These are phyloP conservation scores for Holothuria glaberrima DNA, from an alignment of 35 echinoderm and acorn worm species.

Conservation along the genomic window DNA sequence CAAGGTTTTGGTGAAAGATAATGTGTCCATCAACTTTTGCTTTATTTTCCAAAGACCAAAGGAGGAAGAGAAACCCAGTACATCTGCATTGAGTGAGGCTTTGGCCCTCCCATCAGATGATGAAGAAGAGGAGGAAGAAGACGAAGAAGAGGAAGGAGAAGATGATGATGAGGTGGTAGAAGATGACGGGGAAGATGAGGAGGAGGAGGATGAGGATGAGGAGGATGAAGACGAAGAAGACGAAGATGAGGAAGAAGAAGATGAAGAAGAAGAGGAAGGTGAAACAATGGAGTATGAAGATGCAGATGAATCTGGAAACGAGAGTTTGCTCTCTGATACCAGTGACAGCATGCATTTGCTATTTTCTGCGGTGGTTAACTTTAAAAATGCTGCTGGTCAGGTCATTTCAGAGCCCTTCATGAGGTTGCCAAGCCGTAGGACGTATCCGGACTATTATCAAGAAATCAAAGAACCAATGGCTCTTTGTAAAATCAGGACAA, in stretches of 20 bases:
- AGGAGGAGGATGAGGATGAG: not conserved
- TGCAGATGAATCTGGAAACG: conserved; percentile 86
- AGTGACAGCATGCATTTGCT: conserved; percentile 70
- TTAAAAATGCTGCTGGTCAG: conserved; percentile 79
- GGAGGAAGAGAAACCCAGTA: conserved; percentile 14
- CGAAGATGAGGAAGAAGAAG: conserved; percentile 1
- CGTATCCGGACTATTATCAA: conserved; percentile 95
- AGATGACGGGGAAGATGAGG: not conserved
- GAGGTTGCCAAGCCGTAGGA: conserved; percentile 77
- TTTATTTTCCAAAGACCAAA: not conserved
- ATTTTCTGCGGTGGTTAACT: conserved; percentile 70
- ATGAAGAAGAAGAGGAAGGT: conserved; percentile 42
- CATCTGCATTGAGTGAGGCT: conserved; percentile 72
- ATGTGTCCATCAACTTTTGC: too few relatives aligned
- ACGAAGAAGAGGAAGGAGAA: conserved; percentile 79
- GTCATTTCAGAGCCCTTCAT: conserved; percentile 93
- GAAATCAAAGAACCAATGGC: conserved; percentile 94
- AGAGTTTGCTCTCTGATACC: conserved; percentile 74
- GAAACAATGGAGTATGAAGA: conserved; percentile 80
- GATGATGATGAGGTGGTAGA: conserved; percentile 20
- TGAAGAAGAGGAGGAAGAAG: conserved; percentile 57
- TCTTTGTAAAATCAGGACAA: conserved; percentile 87
- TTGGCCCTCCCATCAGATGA: conserved; percentile 72
- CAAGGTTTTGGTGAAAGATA: too few relatives aligned
- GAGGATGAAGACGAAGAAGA: conserved; percentile 44